Base-by-base conservation (phyloP, 1,140 invertebrate species). In the Melipona quadrifasciata region DNA sequence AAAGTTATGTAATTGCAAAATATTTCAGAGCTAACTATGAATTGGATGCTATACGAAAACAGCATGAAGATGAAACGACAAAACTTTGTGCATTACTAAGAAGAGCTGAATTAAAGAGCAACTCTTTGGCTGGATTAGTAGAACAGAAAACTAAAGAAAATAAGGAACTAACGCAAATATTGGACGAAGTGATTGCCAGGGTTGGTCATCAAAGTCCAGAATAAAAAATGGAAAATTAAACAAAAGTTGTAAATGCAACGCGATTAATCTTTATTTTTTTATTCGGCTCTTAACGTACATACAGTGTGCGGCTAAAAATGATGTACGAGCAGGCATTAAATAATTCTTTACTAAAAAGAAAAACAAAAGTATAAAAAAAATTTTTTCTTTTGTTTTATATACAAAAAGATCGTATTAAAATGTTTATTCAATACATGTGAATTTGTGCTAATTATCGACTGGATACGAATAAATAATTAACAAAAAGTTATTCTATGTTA, bases 71-170 rank as follows among this genome's bases (percentile, higher is more conserved):
- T 31, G 96, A 97, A 90, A 95, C 95, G 0, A 95, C 96, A 1
- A 95, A 95, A 82, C 90, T 97, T 64, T 95, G 95, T 77, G 96
- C 96, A 10, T 95, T 96, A 84, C 89, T 96, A 27, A 96, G 95
- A 87, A 96, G 96, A 91, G 93, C 96, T 34, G 96, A 97, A 86
- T 93, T 97, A 74, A 96, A 96, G 86, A 95, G 96, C 34, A 96
- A 93, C 73, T 96, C 96, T 58, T 88, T 97, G 27, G 95, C 96
- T 80, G 96, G 96, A 80, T 93, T 95, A 19, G 93, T 97, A 5
- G 96, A 97, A 70, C 96, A 96, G 85, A 97, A 97, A 93, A 95
- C 95, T 14, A 96, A 96, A 90, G 97, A 97, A 90, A 97, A 97
- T 90, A 93, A 95, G 86, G 96, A 97, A 91, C 90, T 97, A 58